Evolutionary conservation across 2,113 vertebrate species (phyloP), one percentile per base, ranked within the genome.

Genomic region (Caretta caretta): DNA sequence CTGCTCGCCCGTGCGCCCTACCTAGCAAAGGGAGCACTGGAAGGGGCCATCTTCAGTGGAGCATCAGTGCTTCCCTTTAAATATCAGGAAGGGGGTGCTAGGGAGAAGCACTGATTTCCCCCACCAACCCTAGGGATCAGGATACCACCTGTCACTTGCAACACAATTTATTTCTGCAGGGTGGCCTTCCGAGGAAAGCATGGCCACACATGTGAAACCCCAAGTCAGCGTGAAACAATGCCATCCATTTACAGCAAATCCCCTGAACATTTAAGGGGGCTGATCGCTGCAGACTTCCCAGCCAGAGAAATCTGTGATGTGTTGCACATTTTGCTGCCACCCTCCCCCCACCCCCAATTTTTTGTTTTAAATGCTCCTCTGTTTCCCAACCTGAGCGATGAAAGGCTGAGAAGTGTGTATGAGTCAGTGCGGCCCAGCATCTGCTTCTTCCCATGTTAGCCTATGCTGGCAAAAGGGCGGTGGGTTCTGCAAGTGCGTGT

Each of bases 71-170:
- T 76, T 10, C 20, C 19, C 31, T 69, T n/a, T 17, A 72, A 5
- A 31, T 49, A 53, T 90, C 93, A 80, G 69, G 84, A 49, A 78
- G 1, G 86, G 88, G 93, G 75, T 90, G 90, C 76, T 84, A 57
- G 93, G 69, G 80, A 92, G 87, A 51, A 92, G 93, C 89, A 11
- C 46, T 50, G 86, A 35, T 93, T 90, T 87, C 91, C 94, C 90
- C 14, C 57, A 42, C 19, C 12, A 65, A 49, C n/a, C 50, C 35
- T 0, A 0, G 0, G 5, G 42, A 84, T 91, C 86, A 1, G 0
- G 92, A 53, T 65, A 24, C 87, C 90, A 90, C 86, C 81, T 93
- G 20, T 82, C 51, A 4, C 35, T 95, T 42, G 75, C 24, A 78
- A 78, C 25, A 8, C 25, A 78, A 48, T 25, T 78, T 78, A 78